Conservation (phyloP, 2,888 invertebrate genomes). For the Elaeidobius kamerunicus region DNA sequence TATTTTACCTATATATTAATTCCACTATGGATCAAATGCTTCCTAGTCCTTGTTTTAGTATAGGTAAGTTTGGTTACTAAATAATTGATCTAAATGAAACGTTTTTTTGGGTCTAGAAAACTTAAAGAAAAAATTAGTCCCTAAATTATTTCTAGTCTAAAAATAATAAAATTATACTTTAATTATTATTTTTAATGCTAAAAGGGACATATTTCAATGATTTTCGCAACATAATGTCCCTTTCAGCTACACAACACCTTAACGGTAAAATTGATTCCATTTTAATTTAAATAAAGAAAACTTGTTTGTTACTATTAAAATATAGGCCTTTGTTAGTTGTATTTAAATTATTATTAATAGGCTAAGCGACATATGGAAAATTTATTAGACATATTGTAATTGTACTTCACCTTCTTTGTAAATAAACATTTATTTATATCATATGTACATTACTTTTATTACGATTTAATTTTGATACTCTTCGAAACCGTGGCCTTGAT, state of each 20-base stretch:
- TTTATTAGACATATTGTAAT: constrained; percentile 17
- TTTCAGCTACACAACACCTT: no score
- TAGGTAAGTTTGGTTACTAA: neutral
- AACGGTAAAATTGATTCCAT: constrained; percentile 8
- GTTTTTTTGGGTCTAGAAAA: constrained; percentile 8
- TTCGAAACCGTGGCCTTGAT: constrained; percentile 88
- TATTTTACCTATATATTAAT: no score
- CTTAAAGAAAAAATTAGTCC: constrained; percentile 1
- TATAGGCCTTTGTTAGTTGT: constrained; percentile 22
- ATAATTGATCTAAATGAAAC: neutral
- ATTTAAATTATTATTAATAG: constrained; percentile 21
- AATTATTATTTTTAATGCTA: no score
- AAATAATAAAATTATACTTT: constrained; percentile 12
- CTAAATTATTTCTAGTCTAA: constrained; percentile 14
- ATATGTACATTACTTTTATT: constrained; percentile 7
- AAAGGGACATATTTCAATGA: no score
- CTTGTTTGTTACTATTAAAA: constrained; percentile 21
- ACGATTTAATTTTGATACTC: constrained; percentile 77
- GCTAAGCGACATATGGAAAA: constrained; percentile 9
- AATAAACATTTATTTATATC: constrained; percentile 25
- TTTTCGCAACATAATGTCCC: no score
- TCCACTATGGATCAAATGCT: no score
- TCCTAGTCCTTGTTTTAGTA: neutral
- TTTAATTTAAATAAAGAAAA: no score
- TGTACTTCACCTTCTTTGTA: constrained; percentile 24